phyloP scores from a whole-genome alignment of 2,888 invertebrate genomes.

The Macroteleia sp. region DNA sequence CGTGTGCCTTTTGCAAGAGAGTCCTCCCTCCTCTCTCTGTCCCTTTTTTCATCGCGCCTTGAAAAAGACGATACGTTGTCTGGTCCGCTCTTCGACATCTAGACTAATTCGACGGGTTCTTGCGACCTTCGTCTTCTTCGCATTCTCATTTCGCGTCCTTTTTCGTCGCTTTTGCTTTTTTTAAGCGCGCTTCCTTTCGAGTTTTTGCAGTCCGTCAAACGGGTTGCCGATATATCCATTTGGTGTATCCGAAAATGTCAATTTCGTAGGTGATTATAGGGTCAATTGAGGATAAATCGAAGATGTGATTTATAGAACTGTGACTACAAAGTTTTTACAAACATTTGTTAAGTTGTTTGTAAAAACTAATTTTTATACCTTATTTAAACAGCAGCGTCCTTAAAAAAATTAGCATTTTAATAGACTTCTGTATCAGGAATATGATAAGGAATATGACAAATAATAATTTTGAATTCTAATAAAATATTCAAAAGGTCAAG shows the following conservation, averaged over 20 bases:
- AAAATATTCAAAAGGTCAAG: no score
- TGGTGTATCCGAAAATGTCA: slow-evolving; percentile 9
- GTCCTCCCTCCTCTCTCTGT: not conserved
- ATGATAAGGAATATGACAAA: no score
- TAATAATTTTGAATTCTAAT: no score
- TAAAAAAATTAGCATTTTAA: no score
- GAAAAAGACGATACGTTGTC: slow-evolving; percentile 38
- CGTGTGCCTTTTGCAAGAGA: slow-evolving; percentile 10
- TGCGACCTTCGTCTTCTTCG: slow-evolving; percentile 45
- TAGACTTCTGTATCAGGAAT: no score
- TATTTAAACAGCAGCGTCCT: no score
- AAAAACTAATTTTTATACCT: no score
- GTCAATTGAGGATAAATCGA: slow-evolving; percentile 12
- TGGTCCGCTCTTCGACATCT: slow-evolving; percentile 47
- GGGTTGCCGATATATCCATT: slow-evolving; percentile 26
- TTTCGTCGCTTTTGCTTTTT: slow-evolving; percentile 8
- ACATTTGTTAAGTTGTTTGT: no score
- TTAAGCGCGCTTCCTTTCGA: slow-evolving; percentile 6
- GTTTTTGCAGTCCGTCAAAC: slow-evolving; percentile 18
- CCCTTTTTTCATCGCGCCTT: slow-evolving; percentile 34
- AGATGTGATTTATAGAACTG: no score
- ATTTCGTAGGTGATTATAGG: slow-evolving; percentile 23
- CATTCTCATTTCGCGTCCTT: slow-evolving; percentile 22
- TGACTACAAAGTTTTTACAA: no score
- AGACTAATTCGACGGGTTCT: slow-evolving; percentile 51